Evolutionary conservation across 1,140 invertebrate species (phyloP).

Genomic region (Drosophila tani): DNA sequence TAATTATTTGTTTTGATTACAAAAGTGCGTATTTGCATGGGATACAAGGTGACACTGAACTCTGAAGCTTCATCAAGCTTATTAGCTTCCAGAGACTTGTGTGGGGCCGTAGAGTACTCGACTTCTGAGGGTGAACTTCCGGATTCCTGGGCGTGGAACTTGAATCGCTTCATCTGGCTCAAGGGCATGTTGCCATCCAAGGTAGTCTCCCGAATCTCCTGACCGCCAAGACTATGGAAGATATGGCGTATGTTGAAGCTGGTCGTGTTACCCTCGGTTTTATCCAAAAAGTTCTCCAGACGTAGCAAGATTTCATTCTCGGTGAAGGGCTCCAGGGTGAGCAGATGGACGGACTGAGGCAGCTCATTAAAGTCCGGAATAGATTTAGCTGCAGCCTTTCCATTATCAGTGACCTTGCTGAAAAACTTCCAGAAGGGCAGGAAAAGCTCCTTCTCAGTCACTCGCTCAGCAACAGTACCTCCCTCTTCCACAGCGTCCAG

Average conservation of each 20-base stretch:
- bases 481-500: conserved; percentile 84
- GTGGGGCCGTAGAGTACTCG: conserved; percentile 27
- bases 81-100: conserved; percentile 31
- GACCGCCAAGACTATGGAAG: conserved; percentile 49
- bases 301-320: conserved; percentile 90
- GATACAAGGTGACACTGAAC: conserved; percentile 65
- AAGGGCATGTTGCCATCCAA: conserved; percentile 69
- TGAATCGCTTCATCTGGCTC: conserved; percentile 60
- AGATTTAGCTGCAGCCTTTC: conserved; percentile 55
- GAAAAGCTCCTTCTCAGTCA: conserved; percentile 59
- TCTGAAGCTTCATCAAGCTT: conserved; percentile 45
- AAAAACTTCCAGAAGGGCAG: conserved; percentile 79
- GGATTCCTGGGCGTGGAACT: conserved; percentile 62
- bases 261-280: conserved; percentile 88
- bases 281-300: conserved; percentile 95
- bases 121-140: conserved; percentile 6
- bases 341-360: conserved; percentile 91
- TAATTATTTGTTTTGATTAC: conserved; percentile 32
- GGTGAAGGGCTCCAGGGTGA: conserved; percentile 95
- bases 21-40: conserved; percentile 81
- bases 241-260: conserved; percentile 65
- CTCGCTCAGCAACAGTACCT: conserved; percentile 38
- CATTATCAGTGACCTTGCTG: conserved; percentile 40
- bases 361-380: conserved; percentile 67
- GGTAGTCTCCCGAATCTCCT: conserved; percentile 70